Conservation (phyloP, 2,797 vertebrate genomes). For the Mycteria americana region DNA sequence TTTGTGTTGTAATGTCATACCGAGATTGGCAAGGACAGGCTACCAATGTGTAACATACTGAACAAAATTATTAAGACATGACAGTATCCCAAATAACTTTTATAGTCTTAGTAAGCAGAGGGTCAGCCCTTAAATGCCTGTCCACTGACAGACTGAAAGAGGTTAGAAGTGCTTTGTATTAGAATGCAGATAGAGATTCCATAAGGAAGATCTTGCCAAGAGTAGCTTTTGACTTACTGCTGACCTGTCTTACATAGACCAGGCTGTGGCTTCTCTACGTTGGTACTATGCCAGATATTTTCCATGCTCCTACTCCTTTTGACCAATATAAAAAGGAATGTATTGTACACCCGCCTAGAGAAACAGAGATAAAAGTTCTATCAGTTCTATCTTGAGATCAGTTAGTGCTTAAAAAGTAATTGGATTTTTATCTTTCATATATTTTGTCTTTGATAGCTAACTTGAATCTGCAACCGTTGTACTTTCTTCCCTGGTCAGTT, state of each 20-base stretch:
- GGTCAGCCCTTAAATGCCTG: not conserved
- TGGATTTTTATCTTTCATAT: constrained; percentile 35
- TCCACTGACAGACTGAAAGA: not conserved
- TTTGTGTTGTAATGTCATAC: not conserved
- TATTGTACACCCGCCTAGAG: not conserved
- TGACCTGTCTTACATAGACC: not conserved
- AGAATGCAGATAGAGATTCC: not conserved
- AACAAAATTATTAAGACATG: not conserved
- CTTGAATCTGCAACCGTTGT: not conserved
- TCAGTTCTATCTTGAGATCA: constrained; percentile 25
- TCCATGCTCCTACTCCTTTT: not conserved
- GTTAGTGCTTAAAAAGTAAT: constrained; percentile 25
- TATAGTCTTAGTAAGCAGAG: not conserved
- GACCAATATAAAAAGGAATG: not conserved
- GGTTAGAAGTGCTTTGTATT: not conserved
- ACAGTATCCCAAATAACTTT: not conserved
- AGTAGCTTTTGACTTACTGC: not conserved
- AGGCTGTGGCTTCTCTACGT: not conserved
- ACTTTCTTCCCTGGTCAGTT: constrained; percentile 3
- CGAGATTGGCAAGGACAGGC: not conserved
- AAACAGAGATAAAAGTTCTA: not conserved
- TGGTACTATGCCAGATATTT: not conserved
- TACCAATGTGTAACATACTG: not conserved
- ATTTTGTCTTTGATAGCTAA: constrained; percentile 33
- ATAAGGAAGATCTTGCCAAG: not conserved